phyloP scores from a whole-genome alignment of 2,797 vertebrate species.

The Sebastes diploproa region DNA sequence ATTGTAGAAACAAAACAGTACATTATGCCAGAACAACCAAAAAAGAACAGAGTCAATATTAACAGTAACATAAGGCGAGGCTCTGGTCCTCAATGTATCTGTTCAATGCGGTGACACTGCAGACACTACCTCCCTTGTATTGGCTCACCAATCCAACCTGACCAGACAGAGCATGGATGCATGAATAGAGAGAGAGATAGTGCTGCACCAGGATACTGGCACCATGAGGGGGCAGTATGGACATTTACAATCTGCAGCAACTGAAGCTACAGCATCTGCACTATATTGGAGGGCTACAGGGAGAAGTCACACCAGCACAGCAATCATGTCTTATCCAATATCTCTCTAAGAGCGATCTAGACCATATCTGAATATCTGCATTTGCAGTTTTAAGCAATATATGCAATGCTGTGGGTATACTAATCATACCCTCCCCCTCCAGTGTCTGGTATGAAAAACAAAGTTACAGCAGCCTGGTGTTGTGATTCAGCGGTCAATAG shows the following conservation, averaged over 20 bases:
- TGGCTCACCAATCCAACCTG: slow-evolving; percentile 12
- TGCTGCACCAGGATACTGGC: slow-evolving; percentile 25
- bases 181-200: too few species aligned
- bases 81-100: neutral
- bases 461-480: neutral
- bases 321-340: slow-evolving; percentile 21
- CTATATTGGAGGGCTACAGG: neutral
- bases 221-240: slow-evolving; percentile 71
- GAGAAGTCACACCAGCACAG: slow-evolving; percentile 14
- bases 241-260: slow-evolving; percentile 36
- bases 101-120: slow-evolving; percentile 49
- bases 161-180: neutral
- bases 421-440: neutral
- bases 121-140: slow-evolving; percentile 21
- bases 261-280: slow-evolving; percentile 7
- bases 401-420: neutral
- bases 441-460: slow-evolving; percentile 22
- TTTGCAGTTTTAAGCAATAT: slow-evolving; percentile 14
- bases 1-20: too few species aligned
- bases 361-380: slow-evolving; percentile 10
- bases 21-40: too few species aligned
- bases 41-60: too few species aligned
- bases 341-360: neutral
- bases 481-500: slow-evolving; percentile 61
- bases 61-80: too few species aligned